Evolutionary conservation across 1,140 invertebrate genomes (phyloP).

Genomic region (Rhyzopertha dominica): DNA sequence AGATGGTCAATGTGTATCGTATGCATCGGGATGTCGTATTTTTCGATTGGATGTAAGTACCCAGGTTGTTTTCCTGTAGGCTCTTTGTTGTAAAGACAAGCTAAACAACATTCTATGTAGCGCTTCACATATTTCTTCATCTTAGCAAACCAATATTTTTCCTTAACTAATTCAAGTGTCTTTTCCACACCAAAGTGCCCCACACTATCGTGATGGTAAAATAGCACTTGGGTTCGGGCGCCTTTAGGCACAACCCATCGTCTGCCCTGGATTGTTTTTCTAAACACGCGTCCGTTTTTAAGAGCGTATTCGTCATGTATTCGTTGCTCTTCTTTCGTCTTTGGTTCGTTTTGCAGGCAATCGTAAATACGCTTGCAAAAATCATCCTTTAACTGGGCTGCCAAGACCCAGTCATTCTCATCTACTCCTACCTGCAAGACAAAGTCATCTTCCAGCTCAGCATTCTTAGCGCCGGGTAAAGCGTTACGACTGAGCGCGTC

Average conservation of each 20-base stretch:
- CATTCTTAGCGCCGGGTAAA: conserved; percentile 25
- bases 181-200: conserved; percentile 19
- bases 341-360: conserved; percentile 1
- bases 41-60: conserved; percentile 14
- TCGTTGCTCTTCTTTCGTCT: conserved; percentile 11
- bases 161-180: conserved; percentile 14
- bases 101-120: conserved; percentile 5
- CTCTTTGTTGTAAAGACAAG: conserved; percentile 12
- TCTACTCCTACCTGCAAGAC: conserved; percentile 29
- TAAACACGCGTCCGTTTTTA: conserved; percentile 1
- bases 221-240: conserved; percentile 15
- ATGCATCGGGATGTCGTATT: conserved; percentile 13
- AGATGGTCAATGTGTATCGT: conserved; percentile 26
- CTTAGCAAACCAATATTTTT: conserved; percentile 21
- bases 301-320: conserved; percentile 10
- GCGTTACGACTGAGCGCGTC: conserved; percentile 39
- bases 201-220: conserved; percentile 18
- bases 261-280: conserved; percentile 2
- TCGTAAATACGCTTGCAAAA: conserved; percentile 15
- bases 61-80: conserved; percentile 9
- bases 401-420: conserved; percentile 27
- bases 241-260: conserved; percentile 21
- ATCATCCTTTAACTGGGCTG: conserved; percentile 21
- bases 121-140: conserved; percentile 18
- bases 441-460: conserved; percentile 36